Base-by-base conservation (phyloP, 2,113 vertebrate genomes). In the Thalassarche chlororhynchos region DNA sequence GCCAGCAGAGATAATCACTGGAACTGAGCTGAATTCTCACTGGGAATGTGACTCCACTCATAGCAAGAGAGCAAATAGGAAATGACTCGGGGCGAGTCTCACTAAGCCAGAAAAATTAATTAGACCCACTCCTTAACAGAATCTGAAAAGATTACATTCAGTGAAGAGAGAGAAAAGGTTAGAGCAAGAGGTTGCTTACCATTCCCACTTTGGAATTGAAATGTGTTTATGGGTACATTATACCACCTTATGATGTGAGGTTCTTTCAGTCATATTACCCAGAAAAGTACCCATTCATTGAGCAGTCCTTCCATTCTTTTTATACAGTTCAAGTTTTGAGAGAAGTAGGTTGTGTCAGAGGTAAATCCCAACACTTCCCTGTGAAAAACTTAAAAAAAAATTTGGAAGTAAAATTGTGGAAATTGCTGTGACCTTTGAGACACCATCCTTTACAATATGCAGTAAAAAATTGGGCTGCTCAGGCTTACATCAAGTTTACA, bases 31-130 rank as follows among this genome's bases (percentile, higher is more conserved):
- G 95, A 70, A 88, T 91, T 93, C 95, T 97, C 72, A 25, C 88
- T 81, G 96, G 89, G 95, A 95, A 89, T 97, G 90, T 92, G 89
- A 88, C 97, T 98, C 94, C 92, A 83, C 75, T 98, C 96, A 97
- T 97, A 98, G 98, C 91, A 95, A 94, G 97, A 94, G 58, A 97
- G 75, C 96, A 98, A 98, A 97, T 91, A 96, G 97, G 94, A 97
- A 98, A 97, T 97, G 96, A 97, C 96, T 98, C 12, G 21, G 93
- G 94, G 97, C 65, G 21, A 98, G 94, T 91, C 90, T 98, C 74
- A 81, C 96, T 97, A 98, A 98, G 90, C 97, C 23, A 74, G 96
- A 96, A 98, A 98, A 98, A 98, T 97, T 97, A 98, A 98, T 98
- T 98, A 94, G 97, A 97, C 89, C 97, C 92, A 95, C 96, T 98